Base-by-base conservation (phyloP, 2,888 invertebrate genomes). In the Peribatodes rhomboidaria region DNA sequence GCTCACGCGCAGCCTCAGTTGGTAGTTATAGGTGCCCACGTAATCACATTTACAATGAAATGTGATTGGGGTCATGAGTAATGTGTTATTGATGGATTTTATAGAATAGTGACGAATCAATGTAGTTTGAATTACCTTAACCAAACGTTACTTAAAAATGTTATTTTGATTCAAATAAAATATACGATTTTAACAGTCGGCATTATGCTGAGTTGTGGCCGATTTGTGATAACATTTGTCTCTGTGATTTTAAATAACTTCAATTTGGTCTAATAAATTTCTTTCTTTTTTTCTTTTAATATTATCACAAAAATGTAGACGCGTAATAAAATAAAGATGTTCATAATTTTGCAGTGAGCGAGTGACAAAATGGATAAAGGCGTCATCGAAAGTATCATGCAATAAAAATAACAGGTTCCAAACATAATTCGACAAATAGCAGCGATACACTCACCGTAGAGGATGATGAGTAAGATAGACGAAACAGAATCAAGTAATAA, bases 11-110 rank as follows among this genome's bases (percentile, higher is more conserved):
- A 56, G 41, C 62, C 39, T 42, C 53, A 56, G 54, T 53, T 41
- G 37, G 39, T 56, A 31, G 60, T n/a, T 20, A 33, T 27, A 49
- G 18, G 63, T 66, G 54, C 60, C 55, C 44, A 69, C 68, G 64
- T 66, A 55, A 44, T 14, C 59, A 62, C 49, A 60, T 57, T 64
- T 68, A 62, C 61, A 62, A 46, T 60, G 55, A 67, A 67, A 61
- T 52, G 41, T 39, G 33, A 56, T 55, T 62, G 67, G 6, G 59
- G 52, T 59, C 47, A 61, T 68, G 71, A 71, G 64, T 71, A 69
- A 71, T 67, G 46, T 71, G 64, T 68, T 71, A 66, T 68, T 65
- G 57, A 61, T 68, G 46, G 50, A 53, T 66, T 68, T 68, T 69
- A 64, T 62, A 49, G 65, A 66, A 71, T 58, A 59, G 53, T 66